Evolutionary conservation across 2,797 vertebrate species (phyloP), one percentile per base, ranked within the genome.

Genomic region (Manis crassicaudata): DNA sequence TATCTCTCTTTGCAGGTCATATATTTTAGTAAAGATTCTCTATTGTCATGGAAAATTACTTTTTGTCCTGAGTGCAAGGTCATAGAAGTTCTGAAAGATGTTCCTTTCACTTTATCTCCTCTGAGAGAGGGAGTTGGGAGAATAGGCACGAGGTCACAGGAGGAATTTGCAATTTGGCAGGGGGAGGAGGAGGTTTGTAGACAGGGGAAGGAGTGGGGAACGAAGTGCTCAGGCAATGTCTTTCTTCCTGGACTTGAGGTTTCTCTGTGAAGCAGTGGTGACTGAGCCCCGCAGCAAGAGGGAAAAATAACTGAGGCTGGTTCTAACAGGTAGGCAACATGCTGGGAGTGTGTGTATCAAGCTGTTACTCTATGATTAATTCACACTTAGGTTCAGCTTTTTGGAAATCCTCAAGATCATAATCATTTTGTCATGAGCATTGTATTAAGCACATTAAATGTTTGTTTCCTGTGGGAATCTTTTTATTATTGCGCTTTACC

Each of bases 21-120:
- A 93, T 77, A 84, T 90, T 95, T 87, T 83, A 79, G 52, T 88
- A 62, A 79, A 94, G 10, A 62, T 35, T 95, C 56, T 52, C 76
- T 83, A 9, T 91, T 88, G 92, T 32, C 62, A 60, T 73, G 35
- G 94, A 82, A 95, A 92, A 85, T 97, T 88, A 70, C 83, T 87
- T 95, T 87, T 90, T 35, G 76, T 80, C 56, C 75, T 50, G 73
- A 46, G 16, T 84, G 18, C 9, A 50, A 88, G 52, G 79, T 88
- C 46, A 32, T 21, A 92, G 54, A 88, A 7, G 16, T 83, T 68
- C 67, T 52, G 25, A 88, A 79, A 91, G 80, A 65, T 70, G 46
- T 60, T 86, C 32, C 17, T 46, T 93, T 96, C 35, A 68, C 46
- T 94, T 89, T 65, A 43, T 92, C 25, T 92, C 32, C 7, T 3